These are phyloP conservation scores for Ectemnius lituratus DNA, from an alignment of 2,888 invertebrate species.

Conservation along the genomic window DNA sequence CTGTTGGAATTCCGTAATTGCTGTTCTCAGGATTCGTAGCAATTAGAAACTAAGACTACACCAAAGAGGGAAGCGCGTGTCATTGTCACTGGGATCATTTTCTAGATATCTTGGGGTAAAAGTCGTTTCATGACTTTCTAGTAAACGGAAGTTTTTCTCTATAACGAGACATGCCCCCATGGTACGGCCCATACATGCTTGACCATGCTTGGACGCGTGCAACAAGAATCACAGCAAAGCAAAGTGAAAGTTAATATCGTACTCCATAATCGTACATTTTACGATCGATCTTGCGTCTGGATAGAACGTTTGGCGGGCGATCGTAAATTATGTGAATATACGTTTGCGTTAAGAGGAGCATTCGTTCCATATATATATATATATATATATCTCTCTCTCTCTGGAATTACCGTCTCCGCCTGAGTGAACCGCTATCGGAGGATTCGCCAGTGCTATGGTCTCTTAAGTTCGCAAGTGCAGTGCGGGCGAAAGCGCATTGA, in stretches of 20 bases:
- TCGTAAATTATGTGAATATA: neutral
- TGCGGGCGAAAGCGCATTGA: neutral
- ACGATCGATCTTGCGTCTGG: neutral
- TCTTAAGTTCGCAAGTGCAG: too few species aligned
- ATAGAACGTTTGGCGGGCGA: neutral
- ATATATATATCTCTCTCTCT: too few species aligned
- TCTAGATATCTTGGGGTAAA: neutral
- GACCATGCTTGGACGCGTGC: neutral
- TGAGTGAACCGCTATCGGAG: too few species aligned
- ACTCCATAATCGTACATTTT: neutral
- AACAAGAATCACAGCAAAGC: neutral
- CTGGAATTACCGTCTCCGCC: too few species aligned
- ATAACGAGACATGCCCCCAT: neutral
- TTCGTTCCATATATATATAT: neutral
- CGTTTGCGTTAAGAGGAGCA: neutral
- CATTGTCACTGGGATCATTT: neutral
- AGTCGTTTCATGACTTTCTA: neutral
- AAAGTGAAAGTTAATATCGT: slow-evolving; percentile 3
- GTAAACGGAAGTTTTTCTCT: neutral
- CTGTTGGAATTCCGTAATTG: neutral
- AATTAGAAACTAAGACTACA: neutral
- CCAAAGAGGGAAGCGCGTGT: slow-evolving; percentile 1
- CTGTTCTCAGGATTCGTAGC: neutral
- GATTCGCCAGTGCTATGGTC: too few species aligned
- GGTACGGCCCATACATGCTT: neutral